Percentiles rank a stretch among this genome's conserved stretches.
Conservation (phyloP, 2,888 invertebrate species). For the Oscheius onirici region DNA sequence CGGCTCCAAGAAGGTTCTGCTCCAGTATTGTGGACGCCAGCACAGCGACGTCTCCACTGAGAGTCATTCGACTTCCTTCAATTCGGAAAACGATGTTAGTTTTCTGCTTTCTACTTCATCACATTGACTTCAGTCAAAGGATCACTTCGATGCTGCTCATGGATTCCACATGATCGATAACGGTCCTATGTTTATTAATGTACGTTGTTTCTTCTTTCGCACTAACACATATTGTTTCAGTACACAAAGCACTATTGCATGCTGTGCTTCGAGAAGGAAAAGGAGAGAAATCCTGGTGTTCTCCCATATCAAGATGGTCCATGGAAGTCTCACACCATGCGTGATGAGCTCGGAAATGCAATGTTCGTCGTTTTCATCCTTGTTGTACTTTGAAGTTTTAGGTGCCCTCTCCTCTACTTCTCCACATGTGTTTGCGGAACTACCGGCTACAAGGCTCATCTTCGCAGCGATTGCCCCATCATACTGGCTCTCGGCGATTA, state of each 20-base stretch:
- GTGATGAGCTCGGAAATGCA: background rate
- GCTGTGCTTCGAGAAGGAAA: background rate
- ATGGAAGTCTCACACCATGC: constrained; percentile 12
- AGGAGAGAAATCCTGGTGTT: background rate
- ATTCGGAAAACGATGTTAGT: background rate
- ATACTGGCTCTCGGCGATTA: constrained; percentile 3
- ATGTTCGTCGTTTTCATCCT: background rate
- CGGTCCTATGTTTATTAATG: too few relatives aligned
- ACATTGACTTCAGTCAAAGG: background rate
- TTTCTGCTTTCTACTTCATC: background rate
- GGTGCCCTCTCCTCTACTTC: constrained; percentile 14
- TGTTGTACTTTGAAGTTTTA: background rate
- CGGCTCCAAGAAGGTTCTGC: constrained; percentile 2
- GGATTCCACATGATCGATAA: background rate
- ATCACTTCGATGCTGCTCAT: background rate
- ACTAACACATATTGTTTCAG: background rate
- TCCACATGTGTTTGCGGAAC: constrained; percentile 7
- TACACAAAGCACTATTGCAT: background rate
- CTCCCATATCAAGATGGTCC: background rate
- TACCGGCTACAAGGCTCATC: background rate
- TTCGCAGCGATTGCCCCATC: background rate
- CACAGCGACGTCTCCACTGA: background rate
- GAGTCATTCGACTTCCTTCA: constrained; percentile 10
- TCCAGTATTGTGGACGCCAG: background rate
- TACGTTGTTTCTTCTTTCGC: background rate